These are phyloP conservation scores for Cephus sareptanus DNA, from an alignment of 2,888 invertebrate species.

Conservation along the genomic window DNA sequence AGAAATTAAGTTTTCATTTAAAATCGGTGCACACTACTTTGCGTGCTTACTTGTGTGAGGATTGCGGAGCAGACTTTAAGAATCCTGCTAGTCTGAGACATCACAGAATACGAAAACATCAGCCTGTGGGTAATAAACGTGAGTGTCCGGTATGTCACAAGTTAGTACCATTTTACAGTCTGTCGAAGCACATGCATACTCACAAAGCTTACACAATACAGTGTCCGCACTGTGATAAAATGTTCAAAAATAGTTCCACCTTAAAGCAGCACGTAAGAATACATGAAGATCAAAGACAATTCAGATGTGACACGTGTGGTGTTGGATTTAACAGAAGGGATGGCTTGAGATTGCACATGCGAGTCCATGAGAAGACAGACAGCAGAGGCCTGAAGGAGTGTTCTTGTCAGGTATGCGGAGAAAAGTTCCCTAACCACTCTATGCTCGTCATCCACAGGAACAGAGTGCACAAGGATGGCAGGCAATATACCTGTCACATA, in stretches of 20 bases:
- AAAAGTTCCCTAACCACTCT: slow-evolving; percentile 63
- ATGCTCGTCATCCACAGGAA: slow-evolving; percentile 62
- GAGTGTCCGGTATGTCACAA: slow-evolving; percentile 61
- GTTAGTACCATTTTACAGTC: slow-evolving; percentile 60
- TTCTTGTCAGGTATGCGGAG: slow-evolving; percentile 62
- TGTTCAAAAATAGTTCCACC: slow-evolving; percentile 63
- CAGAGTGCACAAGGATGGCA: slow-evolving; percentile 60
- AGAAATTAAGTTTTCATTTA: slow-evolving; percentile 61
- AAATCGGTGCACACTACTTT: slow-evolving; percentile 61
- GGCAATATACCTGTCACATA: slow-evolving; percentile 60
- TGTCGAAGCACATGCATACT: slow-evolving; percentile 65
- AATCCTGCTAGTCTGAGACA: slow-evolving; percentile 62
- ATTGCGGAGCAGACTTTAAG: slow-evolving; percentile 63
- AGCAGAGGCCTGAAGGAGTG: slow-evolving; percentile 61
- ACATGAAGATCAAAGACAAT: slow-evolving; percentile 62
- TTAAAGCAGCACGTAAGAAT: slow-evolving; percentile 62
- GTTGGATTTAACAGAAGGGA: slow-evolving; percentile 63
- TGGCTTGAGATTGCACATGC: slow-evolving; percentile 58
- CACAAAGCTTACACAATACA: slow-evolving; percentile 62
- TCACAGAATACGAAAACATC: slow-evolving; percentile 61
- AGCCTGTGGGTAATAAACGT: slow-evolving; percentile 56
- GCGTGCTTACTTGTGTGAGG: slow-evolving; percentile 60
- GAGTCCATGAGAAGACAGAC: slow-evolving; percentile 59
- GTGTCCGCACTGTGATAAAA: slow-evolving; percentile 63
- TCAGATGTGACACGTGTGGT: slow-evolving; percentile 61